Evolutionary conservation across 2,888 invertebrate genomes (phyloP), one percentile per base, ranked within the genome.

Genomic region (Caenorhabditis sp.): DNA sequence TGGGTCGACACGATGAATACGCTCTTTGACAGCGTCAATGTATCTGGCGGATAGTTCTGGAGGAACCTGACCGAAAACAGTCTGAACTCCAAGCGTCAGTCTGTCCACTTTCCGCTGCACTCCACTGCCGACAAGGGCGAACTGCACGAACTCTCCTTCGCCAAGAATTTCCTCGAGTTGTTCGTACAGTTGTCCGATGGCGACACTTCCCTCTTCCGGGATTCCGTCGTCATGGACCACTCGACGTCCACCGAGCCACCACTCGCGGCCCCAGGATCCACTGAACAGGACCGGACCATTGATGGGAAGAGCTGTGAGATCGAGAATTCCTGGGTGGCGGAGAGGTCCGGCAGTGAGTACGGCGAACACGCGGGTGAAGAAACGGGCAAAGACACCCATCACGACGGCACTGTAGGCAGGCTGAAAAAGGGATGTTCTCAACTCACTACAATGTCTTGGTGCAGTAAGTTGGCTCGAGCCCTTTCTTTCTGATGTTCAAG

Each of bases 251-350:
- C 66, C 55, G 24, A 88, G 45, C 86, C 83, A 86, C 88, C 89
- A 88, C 66, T 89, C 89, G 9, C 88, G 76, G 24, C 89, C 89
- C 89, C 89, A 89, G 0, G 87, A 88, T 4, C 89, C 89, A 74
- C 88, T 83, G 78, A 88, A 89, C 41, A 85, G 55, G 5, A 89
- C 78, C 7, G 83, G 85, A 1, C 87, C 88, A 56, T 87, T 84
- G 43, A 85, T 84, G 1, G 88, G 88, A 4, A 89, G 78, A 7
- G 88, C 78, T 4, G 88, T 89, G 32, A 89, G 78, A 59, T 89
- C 88, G n/a, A 89, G 85, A 39, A 89, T 89, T 15, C 89, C 89
- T 3, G 88, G 87, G 11, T 84, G 84, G 22, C 81, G 48, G 17
- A 86, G 70, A 2, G 86, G 86, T 6, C 89, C 89, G 6, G 89